phyloP scores from a whole-genome alignment of 2,797 vertebrate species.

The Otolemur crassicaudatus region DNA sequence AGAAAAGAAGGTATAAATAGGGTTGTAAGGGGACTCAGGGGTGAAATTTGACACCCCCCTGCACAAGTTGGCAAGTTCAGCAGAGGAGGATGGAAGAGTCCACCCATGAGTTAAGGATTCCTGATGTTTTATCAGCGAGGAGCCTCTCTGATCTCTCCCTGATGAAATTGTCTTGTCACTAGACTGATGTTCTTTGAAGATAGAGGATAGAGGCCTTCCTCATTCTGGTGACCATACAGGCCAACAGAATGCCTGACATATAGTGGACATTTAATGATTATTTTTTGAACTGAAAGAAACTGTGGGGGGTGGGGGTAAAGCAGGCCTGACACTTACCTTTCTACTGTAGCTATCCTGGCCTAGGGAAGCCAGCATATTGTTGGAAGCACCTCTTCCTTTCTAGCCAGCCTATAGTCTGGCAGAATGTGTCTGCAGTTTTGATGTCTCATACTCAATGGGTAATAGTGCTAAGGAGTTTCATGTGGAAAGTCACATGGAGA shows the following conservation, averaged over 20 bases:
- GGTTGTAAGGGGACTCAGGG: background rate
- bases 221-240: background rate
- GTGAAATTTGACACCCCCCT: background rate
- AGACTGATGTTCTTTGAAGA: background rate
- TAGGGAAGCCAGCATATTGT: background rate
- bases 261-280: background rate
- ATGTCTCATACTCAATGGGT: background rate
- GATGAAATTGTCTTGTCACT: background rate
- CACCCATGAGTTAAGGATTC: background rate
- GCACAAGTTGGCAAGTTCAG: background rate
- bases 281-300: conserved; percentile 31
- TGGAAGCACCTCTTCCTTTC: background rate
- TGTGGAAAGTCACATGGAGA: background rate
- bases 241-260: background rate
- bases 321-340: background rate
- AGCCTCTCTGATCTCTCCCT: background rate
- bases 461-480: background rate
- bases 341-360: background rate
- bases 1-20: background rate
- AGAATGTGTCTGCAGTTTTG: background rate
- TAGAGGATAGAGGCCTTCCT: background rate
- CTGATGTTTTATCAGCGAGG: background rate
- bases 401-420: background rate
- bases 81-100: background rate
- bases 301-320: background rate